Evolutionary conservation across 2,113 vertebrate genomes (phyloP).

Genomic region (Platichthys flesus): DNA sequence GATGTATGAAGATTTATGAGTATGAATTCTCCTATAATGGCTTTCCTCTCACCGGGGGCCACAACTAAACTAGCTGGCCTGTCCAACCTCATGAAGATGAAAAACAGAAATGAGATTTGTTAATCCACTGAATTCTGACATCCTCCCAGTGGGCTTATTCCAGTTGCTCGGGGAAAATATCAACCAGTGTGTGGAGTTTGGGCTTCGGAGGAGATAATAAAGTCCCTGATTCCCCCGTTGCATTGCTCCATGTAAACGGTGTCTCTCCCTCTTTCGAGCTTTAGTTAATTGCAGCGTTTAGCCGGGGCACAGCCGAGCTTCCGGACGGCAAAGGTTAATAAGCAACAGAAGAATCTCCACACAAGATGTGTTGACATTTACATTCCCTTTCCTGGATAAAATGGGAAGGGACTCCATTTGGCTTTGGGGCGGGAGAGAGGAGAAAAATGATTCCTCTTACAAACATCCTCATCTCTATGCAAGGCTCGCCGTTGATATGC

Average conservation of each 20-base stretch:
- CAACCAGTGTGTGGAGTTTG: conserved; percentile 41
- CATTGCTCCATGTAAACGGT: conserved; percentile 68
- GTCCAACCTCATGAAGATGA: conserved; percentile 67
- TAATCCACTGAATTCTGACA: conserved; percentile 70
- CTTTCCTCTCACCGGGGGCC: conserved; percentile 65
- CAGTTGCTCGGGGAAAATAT: conserved; percentile 50
- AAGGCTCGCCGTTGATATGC: conserved; percentile 78
- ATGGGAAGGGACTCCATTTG: conserved; percentile 60
- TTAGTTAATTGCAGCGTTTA: conserved; percentile 80
- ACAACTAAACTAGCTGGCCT: conserved; percentile 49
- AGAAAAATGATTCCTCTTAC: conserved; percentile 59
- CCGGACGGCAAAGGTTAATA: conserved; percentile 82
- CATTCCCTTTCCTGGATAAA: conserved; percentile 72
- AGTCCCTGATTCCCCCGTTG: conserved; percentile 49
- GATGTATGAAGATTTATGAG: conserved; percentile 63
- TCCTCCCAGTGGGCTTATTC: conserved; percentile 50
- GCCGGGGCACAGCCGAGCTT: conserved; percentile 70
- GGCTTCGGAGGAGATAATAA: conserved; percentile 61
- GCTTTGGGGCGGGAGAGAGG: conserved; percentile 47
- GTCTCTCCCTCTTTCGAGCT: conserved; percentile 63
- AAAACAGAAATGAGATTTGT: conserved; percentile 72
- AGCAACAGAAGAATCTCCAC: conserved; percentile 77
- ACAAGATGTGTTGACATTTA: conserved; percentile 82
- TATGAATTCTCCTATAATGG: conserved; percentile 58
- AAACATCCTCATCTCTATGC: conserved; percentile 80